Evolutionary conservation across 1,140 invertebrate species (phyloP), one percentile per base, ranked within the genome.

Genomic region (Linepithema humile): DNA sequence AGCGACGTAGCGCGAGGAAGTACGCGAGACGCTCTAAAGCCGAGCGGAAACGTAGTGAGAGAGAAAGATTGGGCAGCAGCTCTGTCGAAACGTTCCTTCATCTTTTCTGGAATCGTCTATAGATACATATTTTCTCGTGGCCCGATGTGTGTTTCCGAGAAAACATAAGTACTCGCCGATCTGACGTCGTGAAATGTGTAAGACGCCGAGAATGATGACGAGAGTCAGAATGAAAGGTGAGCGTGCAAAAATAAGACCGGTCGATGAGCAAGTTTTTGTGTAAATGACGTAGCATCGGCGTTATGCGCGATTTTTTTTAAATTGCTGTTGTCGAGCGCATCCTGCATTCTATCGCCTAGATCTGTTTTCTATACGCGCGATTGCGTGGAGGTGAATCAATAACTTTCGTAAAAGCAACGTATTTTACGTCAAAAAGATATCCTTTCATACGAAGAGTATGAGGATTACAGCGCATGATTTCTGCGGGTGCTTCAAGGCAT

Each of bases 1-100:
- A 40, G 85, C 72, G 78, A 85, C 82, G 55, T 59, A 43, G 80
- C 53, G 84, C 55, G 45, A 87, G 65, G 85, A 69, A 55, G 72
- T 65, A n/a, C 55, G 69, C 82, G 73, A 73, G 59, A 74, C 83
- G 69, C 87, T 84, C 67, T 65, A 57, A 69, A 35, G 26, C 32
- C 55, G 40, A 45, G 26, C 10, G 38, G 29, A 12, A 10, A 9
- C 35, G 15, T 10, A 29, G 32, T 45, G 26, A 23, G 48, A 29
- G 40, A 32, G 48, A 45, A 53, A 23, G 40, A 65, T 23, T 65
- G 74, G 32, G 57, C 29, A 20, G 55, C 26, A 55, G 85, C 50
- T 87, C 72, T 59, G 80, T 87, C 80, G 62, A 50, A 67, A 67
- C 62, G 64, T 80, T 70, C 43, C 75, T 43, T 70, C 75, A 55